A percentile compares a stretch with the other conserved stretches of the same genome.
Evolutionary conservation across 37 sponge, comb jelly and placozoan genomes (phyloP).

Genomic region (Chondrosia reniformis): DNA sequence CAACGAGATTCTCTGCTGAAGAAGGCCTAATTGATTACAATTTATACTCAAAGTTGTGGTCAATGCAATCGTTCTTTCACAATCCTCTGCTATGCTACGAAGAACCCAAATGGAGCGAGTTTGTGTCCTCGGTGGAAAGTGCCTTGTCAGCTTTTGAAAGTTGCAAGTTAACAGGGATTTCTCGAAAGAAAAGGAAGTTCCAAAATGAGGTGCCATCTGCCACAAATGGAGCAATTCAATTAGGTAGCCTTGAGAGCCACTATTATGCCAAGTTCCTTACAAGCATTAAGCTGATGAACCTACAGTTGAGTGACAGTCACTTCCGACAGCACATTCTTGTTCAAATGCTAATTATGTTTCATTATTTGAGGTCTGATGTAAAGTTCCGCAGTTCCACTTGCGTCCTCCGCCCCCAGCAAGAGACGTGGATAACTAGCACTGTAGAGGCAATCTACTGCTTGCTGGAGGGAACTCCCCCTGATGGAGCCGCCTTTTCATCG

Average conservation of each 20-base stretch:
- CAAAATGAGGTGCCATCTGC: too few relatives aligned
- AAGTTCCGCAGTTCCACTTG: slow-evolving; percentile 81
- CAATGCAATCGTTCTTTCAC: slow-evolving; percentile 90
- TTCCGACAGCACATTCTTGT: slow-evolving; percentile 89
- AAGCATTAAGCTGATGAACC: slow-evolving; percentile 90
- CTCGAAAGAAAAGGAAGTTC: slow-evolving; percentile 13
- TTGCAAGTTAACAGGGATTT: slow-evolving; percentile 65
- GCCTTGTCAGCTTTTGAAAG: slow-evolving; percentile 65
- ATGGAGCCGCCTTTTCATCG: slow-evolving; percentile 74
- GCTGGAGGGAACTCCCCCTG: slow-evolving; percentile 90
- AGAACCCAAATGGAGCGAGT: slow-evolving; percentile 65
- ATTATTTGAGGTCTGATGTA: slow-evolving; percentile 81
- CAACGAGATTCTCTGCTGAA: neutral
- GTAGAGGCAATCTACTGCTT: slow-evolving; percentile 78
- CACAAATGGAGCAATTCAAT: neutral
- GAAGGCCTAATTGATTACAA: slow-evolving; percentile 63
- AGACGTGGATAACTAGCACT: slow-evolving; percentile 62
- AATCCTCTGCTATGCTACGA: slow-evolving; percentile 80
- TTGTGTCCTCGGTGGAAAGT: slow-evolving; percentile 40
- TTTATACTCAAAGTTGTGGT: slow-evolving; percentile 91
- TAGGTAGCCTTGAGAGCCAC: slow-evolving; percentile 26
- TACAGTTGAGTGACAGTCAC: slow-evolving; percentile 86
- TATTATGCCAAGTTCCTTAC: slow-evolving; percentile 99
- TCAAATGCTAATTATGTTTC: slow-evolving; percentile 93
- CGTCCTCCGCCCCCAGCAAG: slow-evolving; percentile 63